Evolutionary conservation across 2,888 invertebrate genomes (phyloP).

Genomic region (Zootermopsis nevadensis): DNA sequence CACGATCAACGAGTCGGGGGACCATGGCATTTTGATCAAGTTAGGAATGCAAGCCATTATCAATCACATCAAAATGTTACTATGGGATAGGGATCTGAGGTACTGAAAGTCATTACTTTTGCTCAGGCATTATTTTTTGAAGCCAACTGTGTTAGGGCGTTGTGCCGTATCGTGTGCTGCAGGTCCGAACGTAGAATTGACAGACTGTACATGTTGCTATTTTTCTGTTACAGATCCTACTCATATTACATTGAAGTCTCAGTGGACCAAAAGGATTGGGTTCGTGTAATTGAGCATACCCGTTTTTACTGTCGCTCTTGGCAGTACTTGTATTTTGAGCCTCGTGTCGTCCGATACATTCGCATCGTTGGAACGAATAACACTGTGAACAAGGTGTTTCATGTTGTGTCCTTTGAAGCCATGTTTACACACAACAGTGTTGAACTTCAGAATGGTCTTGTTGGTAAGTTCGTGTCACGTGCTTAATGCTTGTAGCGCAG

Average conservation of each 20-base stretch:
- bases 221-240: conserved; percentile 73
- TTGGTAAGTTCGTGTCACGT: conserved; percentile 62
- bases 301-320: conserved; percentile 94
- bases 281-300: conserved; percentile 91
- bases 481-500: too few relatives aligned
- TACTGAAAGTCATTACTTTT: conserved; percentile 57
- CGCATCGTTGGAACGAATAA: conserved; percentile 91
- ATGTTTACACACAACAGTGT: conserved; percentile 83
- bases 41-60: conserved; percentile 85
- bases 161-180: too few relatives aligned
- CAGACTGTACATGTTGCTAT: too few relatives aligned
- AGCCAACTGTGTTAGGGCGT: too few relatives aligned
- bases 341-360: conserved; percentile 87
- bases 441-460: conserved; percentile 76
- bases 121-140: too few relatives aligned
- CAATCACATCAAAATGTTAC: conserved; percentile 90
- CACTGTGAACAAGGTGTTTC: conserved; percentile 95
- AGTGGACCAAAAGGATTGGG: conserved; percentile 96
- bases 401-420: conserved; percentile 93
- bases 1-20: conserved; percentile 77
- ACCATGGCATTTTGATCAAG: conserved; percentile 87
- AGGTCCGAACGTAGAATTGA: too few relatives aligned
- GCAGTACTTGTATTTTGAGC: conserved; percentile 94
- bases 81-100: conserved; percentile 95
- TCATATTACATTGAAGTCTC: conserved; percentile 94